phyloP scores from a whole-genome alignment of 2,113 vertebrate genomes.

The Eulemur rufifrons region DNA sequence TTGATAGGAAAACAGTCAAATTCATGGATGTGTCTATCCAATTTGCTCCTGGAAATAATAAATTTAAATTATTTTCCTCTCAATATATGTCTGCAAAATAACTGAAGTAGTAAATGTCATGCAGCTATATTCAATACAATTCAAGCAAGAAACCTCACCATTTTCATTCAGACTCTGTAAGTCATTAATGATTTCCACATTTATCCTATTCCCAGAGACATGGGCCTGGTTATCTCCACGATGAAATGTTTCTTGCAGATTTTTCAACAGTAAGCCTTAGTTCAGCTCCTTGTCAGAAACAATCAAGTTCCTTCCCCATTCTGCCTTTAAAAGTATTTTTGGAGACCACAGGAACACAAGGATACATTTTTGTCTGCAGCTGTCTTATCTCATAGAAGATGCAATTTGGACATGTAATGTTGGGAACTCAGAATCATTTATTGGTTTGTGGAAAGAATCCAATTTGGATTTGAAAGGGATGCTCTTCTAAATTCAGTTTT shows the following conservation, averaged over 20 bases:
- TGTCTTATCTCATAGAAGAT: neutral
- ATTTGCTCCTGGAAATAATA: neutral
- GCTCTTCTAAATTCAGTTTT: conserved; percentile 14
- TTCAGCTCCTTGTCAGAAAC: neutral
- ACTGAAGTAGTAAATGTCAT: neutral
- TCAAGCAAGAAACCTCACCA: neutral
- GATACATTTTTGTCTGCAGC: conserved; percentile 17
- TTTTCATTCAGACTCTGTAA: neutral
- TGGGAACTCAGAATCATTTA: conserved; percentile 7
- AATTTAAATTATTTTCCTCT: neutral
- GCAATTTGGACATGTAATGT: conserved; percentile 2
- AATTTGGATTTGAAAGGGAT: neutral
- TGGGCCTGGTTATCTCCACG: neutral
- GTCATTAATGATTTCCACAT: neutral
- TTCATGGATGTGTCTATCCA: neutral
- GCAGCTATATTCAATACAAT: neutral
- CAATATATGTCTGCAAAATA: neutral
- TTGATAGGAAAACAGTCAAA: neutral
- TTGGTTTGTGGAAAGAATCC: neutral
- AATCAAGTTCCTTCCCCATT: neutral
- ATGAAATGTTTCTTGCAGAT: conserved; percentile 11
- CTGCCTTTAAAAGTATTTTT: neutral
- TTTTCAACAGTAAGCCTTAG: conserved; percentile 2
- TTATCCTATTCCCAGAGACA: neutral
- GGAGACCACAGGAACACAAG: neutral